Conservation (phyloP, 2,113 vertebrate species). For the Polyodon spathula region DNA sequence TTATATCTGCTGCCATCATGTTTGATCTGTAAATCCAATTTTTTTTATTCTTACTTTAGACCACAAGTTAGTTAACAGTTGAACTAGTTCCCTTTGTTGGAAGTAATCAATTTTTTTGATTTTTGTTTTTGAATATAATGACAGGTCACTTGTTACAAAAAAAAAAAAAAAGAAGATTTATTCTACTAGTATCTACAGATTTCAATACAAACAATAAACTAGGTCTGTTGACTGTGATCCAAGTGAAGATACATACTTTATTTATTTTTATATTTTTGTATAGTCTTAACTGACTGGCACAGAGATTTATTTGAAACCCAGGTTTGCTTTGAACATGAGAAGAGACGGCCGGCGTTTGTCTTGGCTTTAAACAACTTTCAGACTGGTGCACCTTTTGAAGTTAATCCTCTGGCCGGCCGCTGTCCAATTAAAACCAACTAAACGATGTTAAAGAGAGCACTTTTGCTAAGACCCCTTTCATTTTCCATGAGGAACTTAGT, state of each 20-base stretch:
- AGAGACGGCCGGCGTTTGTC: constrained; percentile 27
- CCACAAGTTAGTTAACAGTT: constrained; percentile 18
- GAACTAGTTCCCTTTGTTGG: too few species aligned
- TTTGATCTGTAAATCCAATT: constrained; percentile 26
- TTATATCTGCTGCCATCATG: constrained; percentile 30
- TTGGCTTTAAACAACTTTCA: constrained; percentile 16
- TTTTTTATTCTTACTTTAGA: constrained; percentile 22
- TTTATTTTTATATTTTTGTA: too few species aligned
- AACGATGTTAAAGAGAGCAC: constrained; percentile 29
- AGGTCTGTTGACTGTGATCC: too few species aligned
- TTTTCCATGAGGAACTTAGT: constrained; percentile 29
- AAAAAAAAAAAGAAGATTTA: too few species aligned
- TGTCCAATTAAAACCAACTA: constrained; percentile 39
- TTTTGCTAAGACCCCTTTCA: constrained; percentile 31
- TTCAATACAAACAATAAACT: too few species aligned
- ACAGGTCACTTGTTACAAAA: too few species aligned
- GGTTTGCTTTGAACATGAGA: constrained; percentile 40
- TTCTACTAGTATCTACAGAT: too few species aligned
- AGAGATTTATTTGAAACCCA: constrained; percentile 31
- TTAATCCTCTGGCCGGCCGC: constrained; percentile 35
- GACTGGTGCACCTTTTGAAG: constrained; percentile 31
- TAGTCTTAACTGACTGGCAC: constrained; percentile 20
- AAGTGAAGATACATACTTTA: too few species aligned
- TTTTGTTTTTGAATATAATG: too few species aligned
- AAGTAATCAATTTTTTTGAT: too few species aligned